Evolutionary conservation across 2,113 vertebrate species (phyloP).

Genomic region (Pachycephala philippinensis): DNA sequence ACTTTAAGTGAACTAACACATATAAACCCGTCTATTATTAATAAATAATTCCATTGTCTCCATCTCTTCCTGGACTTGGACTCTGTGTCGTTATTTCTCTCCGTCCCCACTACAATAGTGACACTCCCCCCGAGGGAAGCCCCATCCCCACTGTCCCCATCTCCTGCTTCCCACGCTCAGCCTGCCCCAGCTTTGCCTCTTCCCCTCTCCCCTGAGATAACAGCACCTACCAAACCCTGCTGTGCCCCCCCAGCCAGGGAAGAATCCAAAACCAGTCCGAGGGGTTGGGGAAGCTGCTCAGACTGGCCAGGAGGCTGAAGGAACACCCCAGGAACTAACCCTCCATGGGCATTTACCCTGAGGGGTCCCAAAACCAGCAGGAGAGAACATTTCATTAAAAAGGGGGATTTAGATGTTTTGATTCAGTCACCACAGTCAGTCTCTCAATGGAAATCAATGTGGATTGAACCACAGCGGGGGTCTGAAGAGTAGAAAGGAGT

Average conservation of each 20-base stretch:
- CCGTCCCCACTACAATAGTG: no score
- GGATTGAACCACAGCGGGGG: neutral
- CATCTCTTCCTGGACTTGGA: no score
- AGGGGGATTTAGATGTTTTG: neutral
- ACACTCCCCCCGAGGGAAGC: neutral
- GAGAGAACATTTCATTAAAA: neutral
- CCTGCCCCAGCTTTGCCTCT: neutral
- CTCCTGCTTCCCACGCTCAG: neutral
- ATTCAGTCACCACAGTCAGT: neutral
- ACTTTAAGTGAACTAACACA: no score
- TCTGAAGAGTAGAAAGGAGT: neutral
- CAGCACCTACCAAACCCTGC: neutral
- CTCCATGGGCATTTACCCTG: neutral
- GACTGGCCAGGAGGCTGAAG: neutral
- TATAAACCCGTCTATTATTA: no score
- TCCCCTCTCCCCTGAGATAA: neutral
- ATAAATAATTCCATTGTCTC: no score
- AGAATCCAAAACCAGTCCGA: fast-evolving
- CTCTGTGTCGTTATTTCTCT: no score
- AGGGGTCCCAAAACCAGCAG: neutral
- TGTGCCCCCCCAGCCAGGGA: neutral
- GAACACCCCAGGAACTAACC: neutral
- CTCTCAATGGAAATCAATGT: neutral
- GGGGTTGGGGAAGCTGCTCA: neutral
- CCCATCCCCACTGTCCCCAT: neutral